Evolutionary conservation across 2,888 invertebrate genomes (phyloP), one percentile per base, ranked within the genome.

Genomic region (Leuctra nigra): DNA sequence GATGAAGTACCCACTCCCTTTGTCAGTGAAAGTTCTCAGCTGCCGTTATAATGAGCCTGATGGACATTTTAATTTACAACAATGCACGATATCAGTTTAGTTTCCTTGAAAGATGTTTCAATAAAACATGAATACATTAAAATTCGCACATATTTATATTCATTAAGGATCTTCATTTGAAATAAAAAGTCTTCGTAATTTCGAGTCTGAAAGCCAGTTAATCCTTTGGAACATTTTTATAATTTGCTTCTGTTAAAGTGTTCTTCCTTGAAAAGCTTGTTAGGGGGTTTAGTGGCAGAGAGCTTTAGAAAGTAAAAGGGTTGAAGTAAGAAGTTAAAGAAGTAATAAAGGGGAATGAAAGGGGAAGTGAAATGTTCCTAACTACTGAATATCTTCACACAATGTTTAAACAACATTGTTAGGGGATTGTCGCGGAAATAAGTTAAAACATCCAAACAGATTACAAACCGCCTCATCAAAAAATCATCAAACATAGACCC

Each of bases 331-430:
- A 44, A 44, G 44, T 44, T 44, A 44, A 44, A 16, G 44, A 44
- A 44, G 44, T 22, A 44, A 44, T 44, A 22, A 44, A 44, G 23
- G 44, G 41, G 44, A 23, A 29, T 23, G 44, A 22, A 44, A 44
- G 23, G 20, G 44, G 11, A 13, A 22, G 38, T 11, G 23, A 35
- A 18, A 50, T 35, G 33, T 16, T 47, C 48, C 44, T 53, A 54
- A 56, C 56, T 54, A 29, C 50, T 54, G 54, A 59, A 59, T 59
- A 54, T 56, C 56, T 56, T 59, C 59, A 53, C 56, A 56, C 59
- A 35, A 25, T 53, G 56, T 56, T n/a, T 59, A 52, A 53, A 53
- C 48, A 56, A 57, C 53, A 47, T 52, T 53, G 52, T 53, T 53
- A 53, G 38, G 36, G 41, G 56, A 41, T 50, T 50, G 50, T 9